Base-by-base conservation (phyloP, 2,797 vertebrate species). In the Falco naumanni region DNA sequence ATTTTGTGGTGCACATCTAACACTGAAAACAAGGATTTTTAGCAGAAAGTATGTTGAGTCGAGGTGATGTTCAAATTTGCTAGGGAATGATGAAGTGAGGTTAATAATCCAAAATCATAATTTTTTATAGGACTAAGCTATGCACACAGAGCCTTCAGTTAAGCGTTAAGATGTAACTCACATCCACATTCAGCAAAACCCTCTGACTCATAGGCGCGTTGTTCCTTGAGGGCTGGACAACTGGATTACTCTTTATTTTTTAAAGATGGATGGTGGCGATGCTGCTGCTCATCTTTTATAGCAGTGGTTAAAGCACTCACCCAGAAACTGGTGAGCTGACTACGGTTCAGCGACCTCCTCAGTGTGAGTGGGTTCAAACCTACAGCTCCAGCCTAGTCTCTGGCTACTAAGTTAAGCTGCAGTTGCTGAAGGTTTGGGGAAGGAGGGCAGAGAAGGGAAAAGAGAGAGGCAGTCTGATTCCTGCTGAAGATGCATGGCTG, bases 211-310 rank as follows among this genome's bases (percentile, higher is more conserved):
- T 7, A 84, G 82, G 56, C 0, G 0, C 47, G 91, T 96, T 93
- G 63, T 84, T 94, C 83, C 87, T 94, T 17, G 39, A 91, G 85
- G 83, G 79, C 76, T 89, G 90, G 59, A 91, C 89, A 84, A 95
- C 91, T 90, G 87, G 93, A 94, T 95, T 95, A 84, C 54, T 94
- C 94, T 94, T 88, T 96, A 94, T 94, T 97, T 96, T 91, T 96
- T 94, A 90, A 96, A 96, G 94, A 95, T 79, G 93, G 88, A 96
- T 96, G 87, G 82, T 87, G 54, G 87, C 87, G 94, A 60, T 94
- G 87, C 77, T 53, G 88, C 83, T 96, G 89, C 85, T 95, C 91
- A 90, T 95, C 96, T 93, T 96, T 96, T 96, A 96, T 77, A 88
- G 85, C 70, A 77, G 90, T 90, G 91, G 93, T 95, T 95, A 96